Conservation (phyloP, 2,113 vertebrate genomes). For the Atherinomorus stipes region DNA sequence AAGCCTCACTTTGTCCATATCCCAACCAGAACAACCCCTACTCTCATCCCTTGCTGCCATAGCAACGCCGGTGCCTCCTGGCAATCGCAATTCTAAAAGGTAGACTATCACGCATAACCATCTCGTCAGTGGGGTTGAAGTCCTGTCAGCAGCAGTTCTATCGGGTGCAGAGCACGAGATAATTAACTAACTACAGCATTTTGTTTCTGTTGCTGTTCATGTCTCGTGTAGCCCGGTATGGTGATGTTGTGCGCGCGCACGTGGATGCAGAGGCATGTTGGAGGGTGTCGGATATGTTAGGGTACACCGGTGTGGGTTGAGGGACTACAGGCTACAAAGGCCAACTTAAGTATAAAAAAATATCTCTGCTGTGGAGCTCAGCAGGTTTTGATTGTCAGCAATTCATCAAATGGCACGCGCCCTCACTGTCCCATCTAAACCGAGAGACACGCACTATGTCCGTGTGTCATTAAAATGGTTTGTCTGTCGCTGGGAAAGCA, state of each 20-base stretch:
- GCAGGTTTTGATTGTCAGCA: slow-evolving; percentile 32
- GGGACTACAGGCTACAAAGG: slow-evolving; percentile 8
- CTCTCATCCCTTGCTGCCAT: slow-evolving; percentile 84
- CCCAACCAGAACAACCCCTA: slow-evolving; percentile 75
- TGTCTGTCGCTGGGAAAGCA: background rate
- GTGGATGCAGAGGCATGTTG: slow-evolving; percentile 71
- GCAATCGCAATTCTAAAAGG: slow-evolving; percentile 71
- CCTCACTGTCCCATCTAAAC: slow-evolving; percentile 61
- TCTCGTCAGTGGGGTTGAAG: slow-evolving; percentile 58
- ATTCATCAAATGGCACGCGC: slow-evolving; percentile 38
- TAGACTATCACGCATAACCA: slow-evolving; percentile 64
- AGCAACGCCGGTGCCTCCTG: slow-evolving; percentile 85
- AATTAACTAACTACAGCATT: slow-evolving; percentile 53
- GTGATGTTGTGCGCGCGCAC: slow-evolving; percentile 36
- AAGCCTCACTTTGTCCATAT: slow-evolving; percentile 78
- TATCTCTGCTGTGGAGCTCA: slow-evolving; percentile 14
- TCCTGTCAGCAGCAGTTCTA: slow-evolving; percentile 63
- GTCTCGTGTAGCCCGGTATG: slow-evolving; percentile 41
- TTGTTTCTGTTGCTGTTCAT: slow-evolving; percentile 21
- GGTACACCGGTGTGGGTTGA: slow-evolving; percentile 14
- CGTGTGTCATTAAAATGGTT: background rate
- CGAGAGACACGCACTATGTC: slow-evolving; percentile 23
- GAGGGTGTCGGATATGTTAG: slow-evolving; percentile 48
- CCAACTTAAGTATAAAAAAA: slow-evolving; percentile 17
- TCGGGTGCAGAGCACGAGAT: slow-evolving; percentile 29